Base-by-base conservation (phyloP, 2,113 vertebrate genomes). In the Mobula birostris region DNA sequence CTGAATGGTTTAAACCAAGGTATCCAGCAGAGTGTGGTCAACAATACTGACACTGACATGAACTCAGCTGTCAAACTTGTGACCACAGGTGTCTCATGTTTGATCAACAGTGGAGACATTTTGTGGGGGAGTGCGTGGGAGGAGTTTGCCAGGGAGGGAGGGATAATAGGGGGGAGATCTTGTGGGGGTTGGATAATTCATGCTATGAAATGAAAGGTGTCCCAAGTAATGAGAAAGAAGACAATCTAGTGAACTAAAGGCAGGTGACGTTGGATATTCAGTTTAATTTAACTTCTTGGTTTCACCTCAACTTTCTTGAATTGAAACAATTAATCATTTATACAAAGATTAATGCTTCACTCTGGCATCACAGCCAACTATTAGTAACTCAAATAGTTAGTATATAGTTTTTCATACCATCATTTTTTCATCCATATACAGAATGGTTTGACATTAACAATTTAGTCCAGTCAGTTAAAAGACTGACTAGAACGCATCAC, bases 251-350 rank as follows among this genome's bases (percentile, higher is more conserved):
- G 40, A 48, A 74, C 48, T 48, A 74, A 56, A 93, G 68, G 36
- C 32, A 27, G 91, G 36, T 15, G 12, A 36, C 24, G 29, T 56
- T 92, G 68, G 32, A 9, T 93, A 3, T 74, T 27, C 74, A 70
- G 91, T 36, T 93, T 93, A 19, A 40, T 74, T 93, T 74, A 93
- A 72, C 68, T 70, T 76, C 68, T 76, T 76, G 40, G 19, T 14
- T 15, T 36, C 32, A 82, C n/a, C 88, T 91, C 48, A 27, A 85
- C 17, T 27, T 27, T 56, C 21, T 27, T 48, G 68, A 74, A 66
- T 74, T 93, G 70, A 12, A 92, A 70, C 21, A 92, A 70, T 56
- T 74, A 40, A 83, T 83, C 14, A 36, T 90, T 90, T 90, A 40
- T 15, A 74, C 27, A 56, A 56, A 93, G 66, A 92, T n/a, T 7